Evolutionary conservation across 2,797 vertebrate species (phyloP).

Genomic region (Telmatherina bonti): DNA sequence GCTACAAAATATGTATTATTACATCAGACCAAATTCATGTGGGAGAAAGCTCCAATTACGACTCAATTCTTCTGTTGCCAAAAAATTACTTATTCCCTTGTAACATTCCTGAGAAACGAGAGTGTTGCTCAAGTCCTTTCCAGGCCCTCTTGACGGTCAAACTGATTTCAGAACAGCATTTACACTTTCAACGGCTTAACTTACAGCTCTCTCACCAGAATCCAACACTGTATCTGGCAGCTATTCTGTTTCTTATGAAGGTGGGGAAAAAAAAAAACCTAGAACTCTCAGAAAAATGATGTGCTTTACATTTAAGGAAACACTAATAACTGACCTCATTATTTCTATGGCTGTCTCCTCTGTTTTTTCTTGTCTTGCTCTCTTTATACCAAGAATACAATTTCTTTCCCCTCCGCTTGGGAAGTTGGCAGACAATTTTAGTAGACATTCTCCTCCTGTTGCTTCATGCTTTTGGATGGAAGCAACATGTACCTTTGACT

Average conservation of each 20-base stretch:
- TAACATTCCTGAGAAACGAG: conserved; percentile 38
- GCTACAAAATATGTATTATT: conserved; percentile 18
- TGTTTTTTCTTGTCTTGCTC: conserved; percentile 35
- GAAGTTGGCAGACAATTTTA: conserved; percentile 77
- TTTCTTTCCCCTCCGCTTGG: conserved; percentile 72
- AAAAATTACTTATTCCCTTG: conserved; percentile 49
- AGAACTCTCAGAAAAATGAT: conserved; percentile 22
- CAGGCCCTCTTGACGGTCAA: conserved; percentile 33
- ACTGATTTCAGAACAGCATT: conserved; percentile 63
- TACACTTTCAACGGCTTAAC: conserved; percentile 52
- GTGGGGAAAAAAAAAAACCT: conserved; percentile 35
- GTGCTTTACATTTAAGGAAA: conserved; percentile 17
- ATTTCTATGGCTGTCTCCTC: conserved; percentile 33
- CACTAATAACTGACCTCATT: conserved; percentile 22
- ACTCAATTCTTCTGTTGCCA: conserved; percentile 37
- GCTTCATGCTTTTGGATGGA: conserved; percentile 82
- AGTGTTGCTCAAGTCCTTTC: conserved; percentile 39
- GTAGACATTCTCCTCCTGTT: conserved; percentile 84
- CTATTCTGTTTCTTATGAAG: conserved; percentile 24
- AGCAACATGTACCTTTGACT: conserved; percentile 65
- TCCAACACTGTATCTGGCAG: conserved; percentile 40
- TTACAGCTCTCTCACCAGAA: conserved; percentile 51
- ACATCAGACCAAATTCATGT: conserved; percentile 43
- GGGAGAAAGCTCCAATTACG: conserved; percentile 25
- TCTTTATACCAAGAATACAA: conserved; percentile 72